These are phyloP conservation scores for Apis dorsata DNA, from an alignment of 1,140 invertebrate species.

Conservation along the genomic window DNA sequence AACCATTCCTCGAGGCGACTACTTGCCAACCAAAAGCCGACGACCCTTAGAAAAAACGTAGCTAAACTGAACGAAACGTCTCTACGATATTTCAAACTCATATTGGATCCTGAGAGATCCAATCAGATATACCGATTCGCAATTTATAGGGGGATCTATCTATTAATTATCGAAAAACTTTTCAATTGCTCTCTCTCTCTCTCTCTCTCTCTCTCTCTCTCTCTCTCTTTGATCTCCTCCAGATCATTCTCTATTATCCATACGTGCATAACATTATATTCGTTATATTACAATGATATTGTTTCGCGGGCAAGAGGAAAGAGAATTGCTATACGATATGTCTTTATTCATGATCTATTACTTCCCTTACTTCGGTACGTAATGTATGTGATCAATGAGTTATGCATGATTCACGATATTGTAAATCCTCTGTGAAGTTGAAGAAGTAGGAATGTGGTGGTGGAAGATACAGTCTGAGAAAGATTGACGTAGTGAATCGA, in stretches of 20 bases:
- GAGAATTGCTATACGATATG: too few species aligned
- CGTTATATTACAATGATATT: neutral
- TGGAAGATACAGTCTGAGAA: neutral
- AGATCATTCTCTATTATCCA: neutral
- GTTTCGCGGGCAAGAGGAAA: neutral
- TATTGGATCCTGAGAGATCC: neutral
- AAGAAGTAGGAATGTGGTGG: neutral
- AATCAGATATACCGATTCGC: neutral
- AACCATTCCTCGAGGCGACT: constrained; percentile 8
- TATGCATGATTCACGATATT: neutral
- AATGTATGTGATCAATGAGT: neutral
- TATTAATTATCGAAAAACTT: neutral
- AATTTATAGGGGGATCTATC: neutral
- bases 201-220: neutral
- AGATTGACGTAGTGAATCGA: neutral
- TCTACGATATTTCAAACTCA: neutral
- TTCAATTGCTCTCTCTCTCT: neutral
- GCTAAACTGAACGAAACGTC: constrained; percentile 49
- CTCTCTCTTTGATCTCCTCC: neutral
- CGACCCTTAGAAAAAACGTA: constrained; percentile 45
- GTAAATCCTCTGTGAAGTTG: neutral
- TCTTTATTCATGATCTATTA: neutral
- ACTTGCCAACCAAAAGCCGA: constrained; percentile 54
- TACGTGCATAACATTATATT: neutral
- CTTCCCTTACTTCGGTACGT: neutral